Percentiles rank a stretch among this genome's conserved stretches.
Evolutionary conservation across 2,888 invertebrate genomes (phyloP).

Genomic region (Limnephilus lunatus): DNA sequence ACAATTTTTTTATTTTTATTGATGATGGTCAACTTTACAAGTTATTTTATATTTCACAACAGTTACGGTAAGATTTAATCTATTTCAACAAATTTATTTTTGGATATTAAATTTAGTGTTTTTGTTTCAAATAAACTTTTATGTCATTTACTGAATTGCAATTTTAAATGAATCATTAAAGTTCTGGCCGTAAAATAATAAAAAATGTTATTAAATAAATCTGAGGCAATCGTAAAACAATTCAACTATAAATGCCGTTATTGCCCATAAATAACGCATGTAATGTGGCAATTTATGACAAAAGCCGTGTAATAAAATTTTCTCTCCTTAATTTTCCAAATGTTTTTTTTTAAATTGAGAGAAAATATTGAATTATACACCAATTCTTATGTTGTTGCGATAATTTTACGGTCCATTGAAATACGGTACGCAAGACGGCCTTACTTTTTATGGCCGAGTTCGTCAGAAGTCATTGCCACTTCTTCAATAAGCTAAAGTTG

Average conservation of each 20-base stretch:
- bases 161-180: neutral
- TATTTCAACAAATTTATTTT: neutral
- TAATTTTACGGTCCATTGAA: conserved; percentile 1
- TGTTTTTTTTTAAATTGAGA: neutral
- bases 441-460: conserved; percentile 3
- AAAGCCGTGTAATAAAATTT: neutral
- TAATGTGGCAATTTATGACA: neutral
- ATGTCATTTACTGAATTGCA: neutral
- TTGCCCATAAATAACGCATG: neutral
- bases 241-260: neutral
- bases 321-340: neutral
- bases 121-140: neutral
- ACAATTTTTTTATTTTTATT: neutral
- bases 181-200: neutral
- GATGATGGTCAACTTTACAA: neutral
- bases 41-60: neutral
- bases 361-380: neutral
- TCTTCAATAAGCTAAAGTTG: neutral
- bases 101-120: neutral
- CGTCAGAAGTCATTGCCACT: conserved; percentile 29
- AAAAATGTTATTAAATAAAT: neutral
- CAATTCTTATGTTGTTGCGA: neutral
- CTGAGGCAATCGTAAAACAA: neutral
- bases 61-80: neutral
- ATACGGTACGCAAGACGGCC: conserved; percentile 2